Conservation (phyloP, 1,140 invertebrate species). For the Neotoxoptera formosana region DNA sequence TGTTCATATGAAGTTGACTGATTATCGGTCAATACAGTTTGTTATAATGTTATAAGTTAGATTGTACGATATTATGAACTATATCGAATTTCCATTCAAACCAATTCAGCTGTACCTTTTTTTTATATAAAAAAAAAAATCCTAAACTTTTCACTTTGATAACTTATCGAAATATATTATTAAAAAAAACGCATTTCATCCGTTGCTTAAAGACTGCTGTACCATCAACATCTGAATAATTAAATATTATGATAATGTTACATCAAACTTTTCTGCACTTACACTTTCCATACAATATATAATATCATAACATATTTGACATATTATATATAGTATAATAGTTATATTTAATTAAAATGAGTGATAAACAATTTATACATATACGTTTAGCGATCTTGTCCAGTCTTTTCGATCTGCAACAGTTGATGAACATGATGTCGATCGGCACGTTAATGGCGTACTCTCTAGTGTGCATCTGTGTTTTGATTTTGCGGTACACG, state of each 20-base stretch:
- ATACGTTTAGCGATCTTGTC: conserved; percentile 75
- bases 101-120: neutral
- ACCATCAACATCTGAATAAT: neutral
- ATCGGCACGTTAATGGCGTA: conserved; percentile 93
- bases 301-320: neutral
- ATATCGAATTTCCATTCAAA: neutral
- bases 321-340: neutral
- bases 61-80: neutral
- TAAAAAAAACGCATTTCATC: neutral
- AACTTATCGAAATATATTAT: too few species aligned
- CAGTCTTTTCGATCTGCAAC: conserved; percentile 85
- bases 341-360: neutral
- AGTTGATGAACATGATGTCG: conserved; percentile 94
- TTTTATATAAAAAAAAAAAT: neutral
- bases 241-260: neutral
- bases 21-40: neutral
- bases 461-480: conserved; percentile 87
- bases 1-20: neutral
- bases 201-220: too few species aligned
- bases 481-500: conserved; percentile 79
- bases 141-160: neutral
- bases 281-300: neutral
- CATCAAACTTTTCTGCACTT: neutral
- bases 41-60: neutral
- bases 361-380: neutral